Base-by-base conservation (phyloP, 2,888 invertebrate species). In the Spodoptera littoralis region DNA sequence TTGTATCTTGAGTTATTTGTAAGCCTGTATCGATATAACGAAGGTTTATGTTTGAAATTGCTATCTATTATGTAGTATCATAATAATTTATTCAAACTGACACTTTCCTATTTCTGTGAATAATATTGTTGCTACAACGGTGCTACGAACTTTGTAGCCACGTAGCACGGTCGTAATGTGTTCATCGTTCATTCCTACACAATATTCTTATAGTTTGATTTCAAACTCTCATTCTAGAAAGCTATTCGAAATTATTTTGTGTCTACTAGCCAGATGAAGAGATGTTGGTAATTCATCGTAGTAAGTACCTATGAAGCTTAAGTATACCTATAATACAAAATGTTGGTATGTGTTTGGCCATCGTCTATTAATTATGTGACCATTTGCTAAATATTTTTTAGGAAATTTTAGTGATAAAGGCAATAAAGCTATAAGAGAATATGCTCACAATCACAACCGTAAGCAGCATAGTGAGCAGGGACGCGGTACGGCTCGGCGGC, bases 401-500 rank as follows among this genome's bases (percentile, higher is more conserved):
- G 12, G 11, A 11, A 11, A 3, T 11, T 22, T 47, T 46, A 11
- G 18, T 18, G 9, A 46, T 46, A 18, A 24, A 18, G 4, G 11
- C 6, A 12, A 22, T 5, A 24, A 12, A 47, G 12, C 24, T 24
- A 2, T 8, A 11, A 8, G 12, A 48, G 8, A 74, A 13, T 44
- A 18, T 36, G 50, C 11, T 77, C 62, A 55, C 63, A 62, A 77
- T 77, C 62, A 55, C 63, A 62, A 77, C 77, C 74, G 75, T 73
- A 27, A 50, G 12, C 48, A 3, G 9, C 22, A 24, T 24, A 80
- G 77, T 82, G 79, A 74, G 79, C 78, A 82, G 78, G 79, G 77
- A 76, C 73, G 71, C 75, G 73, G 78, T 18, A 2, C 79, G 81
- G 75, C 5, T 2, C 27, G 5, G 27, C 75, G 73, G 78, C 79